Percentiles rank a stretch among this genome's conserved stretches.
Evolutionary conservation across 1,140 invertebrate genomes (phyloP).

Genomic region (Ctenoplectra terminalis): DNA sequence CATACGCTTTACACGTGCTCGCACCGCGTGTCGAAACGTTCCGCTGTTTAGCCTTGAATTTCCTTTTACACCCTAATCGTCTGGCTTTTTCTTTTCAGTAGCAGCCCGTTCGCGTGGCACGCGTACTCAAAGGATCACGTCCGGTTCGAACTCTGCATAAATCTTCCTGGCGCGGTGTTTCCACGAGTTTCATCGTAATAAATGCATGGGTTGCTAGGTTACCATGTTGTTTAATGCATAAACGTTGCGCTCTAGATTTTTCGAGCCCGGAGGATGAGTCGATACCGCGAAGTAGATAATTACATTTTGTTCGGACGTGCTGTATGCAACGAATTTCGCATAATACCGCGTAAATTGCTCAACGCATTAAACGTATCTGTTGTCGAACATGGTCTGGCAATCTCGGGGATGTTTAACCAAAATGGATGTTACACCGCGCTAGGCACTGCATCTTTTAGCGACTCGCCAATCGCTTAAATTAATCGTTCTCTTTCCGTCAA

Average conservation of each 20-base stretch:
- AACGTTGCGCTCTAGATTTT: neutral
- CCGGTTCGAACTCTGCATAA: neutral
- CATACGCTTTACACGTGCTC: neutral
- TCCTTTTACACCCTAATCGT: neutral
- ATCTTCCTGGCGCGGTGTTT: neutral
- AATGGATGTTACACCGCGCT: neutral
- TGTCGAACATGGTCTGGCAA: neutral
- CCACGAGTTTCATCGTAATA: neutral
- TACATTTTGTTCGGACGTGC: neutral
- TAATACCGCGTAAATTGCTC: slow-evolving; percentile 7
- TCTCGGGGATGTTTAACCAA: neutral
- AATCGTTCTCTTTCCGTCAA: slow-evolving; percentile 19
- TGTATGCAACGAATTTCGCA: neutral
- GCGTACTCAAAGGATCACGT: too few species aligned
- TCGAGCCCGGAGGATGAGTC: too few species aligned
- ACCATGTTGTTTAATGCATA: neutral
- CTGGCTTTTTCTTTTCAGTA: neutral
- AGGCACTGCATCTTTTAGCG: slow-evolving; percentile 12
- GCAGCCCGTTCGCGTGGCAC: neutral
- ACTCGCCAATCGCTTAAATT: slow-evolving; percentile 28
- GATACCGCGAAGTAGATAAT: neutral
- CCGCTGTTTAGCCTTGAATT: neutral
- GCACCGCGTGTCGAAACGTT: neutral
- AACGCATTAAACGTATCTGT: neutral
- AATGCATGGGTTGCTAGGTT: neutral